Conservation (phyloP, 1,140 invertebrate genomes). For the Philotrypesis tridentata region DNA sequence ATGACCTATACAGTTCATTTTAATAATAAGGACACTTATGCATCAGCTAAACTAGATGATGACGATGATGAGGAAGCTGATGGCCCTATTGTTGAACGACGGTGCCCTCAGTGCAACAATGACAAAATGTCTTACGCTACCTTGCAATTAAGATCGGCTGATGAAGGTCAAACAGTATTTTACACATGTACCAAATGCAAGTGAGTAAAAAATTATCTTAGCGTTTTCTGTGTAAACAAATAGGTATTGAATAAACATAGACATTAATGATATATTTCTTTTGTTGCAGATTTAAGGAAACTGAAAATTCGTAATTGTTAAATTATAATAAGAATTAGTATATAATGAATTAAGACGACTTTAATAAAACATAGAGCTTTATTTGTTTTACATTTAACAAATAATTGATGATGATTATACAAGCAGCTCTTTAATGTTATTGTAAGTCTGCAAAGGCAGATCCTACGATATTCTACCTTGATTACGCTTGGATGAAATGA, state of each 20-base stretch:
- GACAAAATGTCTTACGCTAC: slow-evolving; percentile 96
- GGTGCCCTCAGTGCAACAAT: slow-evolving; percentile 92
- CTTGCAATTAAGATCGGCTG: slow-evolving; percentile 94
- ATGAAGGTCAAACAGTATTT: slow-evolving; percentile 99
- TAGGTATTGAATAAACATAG: background rate
- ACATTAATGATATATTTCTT: slow-evolving; percentile 27
- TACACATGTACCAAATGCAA: slow-evolving; percentile 97
- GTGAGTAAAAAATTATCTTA: slow-evolving; percentile 74
- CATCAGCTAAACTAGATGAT: slow-evolving; percentile 64
- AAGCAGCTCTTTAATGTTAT: slow-evolving; percentile 62
- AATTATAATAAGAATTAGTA: background rate
- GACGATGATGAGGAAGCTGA: slow-evolving; percentile 75
- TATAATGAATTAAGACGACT: slow-evolving; percentile 10
- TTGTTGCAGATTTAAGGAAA: slow-evolving; percentile 81
- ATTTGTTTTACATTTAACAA: slow-evolving; percentile 70
- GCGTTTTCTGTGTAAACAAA: background rate
- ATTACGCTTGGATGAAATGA: slow-evolving; percentile 62
- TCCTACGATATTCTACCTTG: slow-evolving; percentile 53
- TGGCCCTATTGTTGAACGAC: slow-evolving; percentile 88
- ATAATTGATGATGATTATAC: slow-evolving; percentile 64
- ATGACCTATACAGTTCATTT: slow-evolving; percentile 82
- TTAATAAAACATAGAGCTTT: slow-evolving; percentile 72
- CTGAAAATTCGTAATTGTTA: slow-evolving; percentile 81
- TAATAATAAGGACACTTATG: slow-evolving; percentile 75
- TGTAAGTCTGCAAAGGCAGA: slow-evolving; percentile 39